Conservation (phyloP, 2,888 invertebrate species). For the Prenolepis imparis region DNA sequence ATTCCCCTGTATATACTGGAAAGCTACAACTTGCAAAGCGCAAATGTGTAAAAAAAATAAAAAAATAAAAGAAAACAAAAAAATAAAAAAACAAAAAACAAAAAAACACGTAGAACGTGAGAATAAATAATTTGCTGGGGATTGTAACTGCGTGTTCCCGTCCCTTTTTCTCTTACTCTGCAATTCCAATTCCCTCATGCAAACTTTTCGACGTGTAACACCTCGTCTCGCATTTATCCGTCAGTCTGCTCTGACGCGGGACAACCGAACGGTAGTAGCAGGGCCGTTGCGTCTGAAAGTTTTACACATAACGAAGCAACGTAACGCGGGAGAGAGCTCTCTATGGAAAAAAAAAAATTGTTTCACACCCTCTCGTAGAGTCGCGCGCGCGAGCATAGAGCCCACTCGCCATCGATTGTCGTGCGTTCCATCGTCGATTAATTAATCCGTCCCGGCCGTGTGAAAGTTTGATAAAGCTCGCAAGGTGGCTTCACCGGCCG, state of each 20-base stretch:
- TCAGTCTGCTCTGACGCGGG: conserved; percentile 38
- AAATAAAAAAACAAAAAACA: no score
- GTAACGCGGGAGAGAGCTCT: neutral
- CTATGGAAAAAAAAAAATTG: conserved; percentile 26
- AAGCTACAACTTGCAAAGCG: conserved; percentile 1
- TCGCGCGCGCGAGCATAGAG: conserved; percentile 8
- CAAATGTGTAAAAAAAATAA: neutral
- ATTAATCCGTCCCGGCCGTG: conserved; percentile 48
- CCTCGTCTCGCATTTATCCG: conserved; percentile 43
- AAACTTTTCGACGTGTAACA: conserved; percentile 53
- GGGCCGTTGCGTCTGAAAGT: conserved; percentile 33
- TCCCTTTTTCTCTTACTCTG: neutral
- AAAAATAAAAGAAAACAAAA: neutral
- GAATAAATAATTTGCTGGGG: conserved; percentile 47
- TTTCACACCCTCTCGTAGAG: conserved; percentile 32
- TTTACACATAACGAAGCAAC: conserved; percentile 34
- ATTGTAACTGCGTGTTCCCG: conserved; percentile 4
- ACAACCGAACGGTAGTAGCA: conserved; percentile 30
- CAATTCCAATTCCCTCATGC: conserved; percentile 50
- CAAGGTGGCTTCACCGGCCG: conserved; percentile 29
- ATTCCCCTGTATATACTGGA: neutral
- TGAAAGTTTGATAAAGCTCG: conserved; percentile 51
- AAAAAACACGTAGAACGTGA: neutral
- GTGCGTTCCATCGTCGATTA: conserved; percentile 40
- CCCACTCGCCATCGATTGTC: conserved; percentile 26